Evolutionary conservation across 2,888 invertebrate species (phyloP).

Genomic region (Nasonia oneida): DNA sequence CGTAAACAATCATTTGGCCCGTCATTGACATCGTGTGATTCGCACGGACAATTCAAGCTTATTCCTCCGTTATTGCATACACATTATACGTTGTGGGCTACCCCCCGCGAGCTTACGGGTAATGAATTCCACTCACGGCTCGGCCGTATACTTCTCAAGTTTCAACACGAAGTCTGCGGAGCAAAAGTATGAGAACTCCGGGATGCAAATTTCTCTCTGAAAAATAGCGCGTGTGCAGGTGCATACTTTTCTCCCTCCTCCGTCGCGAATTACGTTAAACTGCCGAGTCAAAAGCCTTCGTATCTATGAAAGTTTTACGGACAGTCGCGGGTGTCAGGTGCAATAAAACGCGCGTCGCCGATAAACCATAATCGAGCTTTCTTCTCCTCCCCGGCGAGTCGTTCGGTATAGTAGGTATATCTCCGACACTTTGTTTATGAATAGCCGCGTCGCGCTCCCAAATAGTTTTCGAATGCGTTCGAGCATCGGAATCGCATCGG

Average conservation of each 20-base stretch:
- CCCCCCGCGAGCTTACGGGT: background rate
- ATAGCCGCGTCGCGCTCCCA: background rate
- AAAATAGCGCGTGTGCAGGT: no score
- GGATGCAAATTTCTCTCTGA: constrained; percentile 37
- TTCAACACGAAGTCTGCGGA: background rate
- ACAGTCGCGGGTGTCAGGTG: constrained; percentile 19
- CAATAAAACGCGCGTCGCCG: constrained; percentile 19
- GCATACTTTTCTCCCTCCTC: no score
- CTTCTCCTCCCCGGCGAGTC: background rate
- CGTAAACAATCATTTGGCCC: background rate
- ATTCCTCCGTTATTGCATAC: background rate
- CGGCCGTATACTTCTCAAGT: background rate
- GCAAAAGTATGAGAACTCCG: background rate
- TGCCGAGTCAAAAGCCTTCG: background rate
- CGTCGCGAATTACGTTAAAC: constrained; percentile 34
- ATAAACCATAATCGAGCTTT: background rate
- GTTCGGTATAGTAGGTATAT: background rate
- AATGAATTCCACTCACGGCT: background rate
- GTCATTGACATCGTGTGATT: background rate
- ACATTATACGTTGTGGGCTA: background rate
- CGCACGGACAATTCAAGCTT: background rate
- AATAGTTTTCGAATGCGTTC: constrained; percentile 12
- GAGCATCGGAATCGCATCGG: constrained; percentile 18
- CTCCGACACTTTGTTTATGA: background rate
- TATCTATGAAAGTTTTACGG: constrained; percentile 50